These are phyloP conservation scores for Chironomus tepperi DNA, from an alignment of 1,140 invertebrate species.

Conservation along the genomic window DNA sequence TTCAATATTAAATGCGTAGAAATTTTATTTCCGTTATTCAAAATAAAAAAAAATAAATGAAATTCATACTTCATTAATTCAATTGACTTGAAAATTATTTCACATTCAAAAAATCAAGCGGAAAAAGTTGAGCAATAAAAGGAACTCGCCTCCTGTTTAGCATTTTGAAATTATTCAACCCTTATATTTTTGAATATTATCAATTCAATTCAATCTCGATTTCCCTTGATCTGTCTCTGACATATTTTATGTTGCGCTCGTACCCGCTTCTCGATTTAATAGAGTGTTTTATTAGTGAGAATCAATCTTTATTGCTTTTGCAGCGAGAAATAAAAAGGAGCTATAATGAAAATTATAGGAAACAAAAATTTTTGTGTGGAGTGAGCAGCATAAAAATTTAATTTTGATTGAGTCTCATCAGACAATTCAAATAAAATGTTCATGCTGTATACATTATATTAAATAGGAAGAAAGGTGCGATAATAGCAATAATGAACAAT, in stretches of 20 bases:
- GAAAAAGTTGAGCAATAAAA: too few relatives aligned
- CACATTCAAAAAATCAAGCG: not conserved
- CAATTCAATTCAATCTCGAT: too few relatives aligned
- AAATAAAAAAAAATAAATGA: too few relatives aligned
- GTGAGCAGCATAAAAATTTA: not conserved
- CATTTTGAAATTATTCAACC: too few relatives aligned
- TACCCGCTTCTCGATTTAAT: not conserved
- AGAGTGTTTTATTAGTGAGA: conserved; percentile 17
- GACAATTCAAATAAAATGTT: not conserved
- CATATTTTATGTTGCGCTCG: too few relatives aligned
- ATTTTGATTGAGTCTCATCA: not conserved
- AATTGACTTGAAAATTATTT: not conserved
- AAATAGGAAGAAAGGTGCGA: not conserved
- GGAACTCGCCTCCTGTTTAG: too few relatives aligned
- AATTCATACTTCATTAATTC: too few relatives aligned
- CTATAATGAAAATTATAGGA: not conserved
- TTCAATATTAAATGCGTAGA: not conserved
- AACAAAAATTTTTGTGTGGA: not conserved
- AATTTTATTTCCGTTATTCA: too few relatives aligned
- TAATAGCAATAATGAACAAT: not conserved
- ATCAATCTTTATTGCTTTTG: conserved; percentile 21
- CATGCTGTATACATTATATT: too few relatives aligned
- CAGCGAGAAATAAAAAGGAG: not conserved
- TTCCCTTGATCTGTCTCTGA: too few relatives aligned
- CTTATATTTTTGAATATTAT: too few relatives aligned